Evolutionary conservation across 2,888 invertebrate species (phyloP), one percentile per base, ranked within the genome.

Genomic region (Oegoconia quadripuncta): DNA sequence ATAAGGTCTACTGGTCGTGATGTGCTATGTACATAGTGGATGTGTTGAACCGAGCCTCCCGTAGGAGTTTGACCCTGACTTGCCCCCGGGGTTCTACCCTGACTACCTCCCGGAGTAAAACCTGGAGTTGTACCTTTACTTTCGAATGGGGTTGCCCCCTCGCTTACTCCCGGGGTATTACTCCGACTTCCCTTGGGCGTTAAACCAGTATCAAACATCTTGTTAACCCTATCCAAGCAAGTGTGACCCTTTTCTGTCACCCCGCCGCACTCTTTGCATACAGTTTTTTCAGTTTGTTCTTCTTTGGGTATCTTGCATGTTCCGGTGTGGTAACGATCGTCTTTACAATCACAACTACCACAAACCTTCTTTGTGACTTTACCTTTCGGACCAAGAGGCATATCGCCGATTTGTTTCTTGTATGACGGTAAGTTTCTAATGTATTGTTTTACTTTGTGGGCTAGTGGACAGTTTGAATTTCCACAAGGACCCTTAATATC

Each of bases 401-500:
- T 55, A 14, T 59, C 61, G 27, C 55, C 59, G 33, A 76, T 69
- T 52, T 64, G 59, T 49, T 64, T 50, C 45, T 76, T 83, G 37
- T 87, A 87, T 4, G 63, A 55, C 1, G 81, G 76, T 29, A 86
- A 49, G 41, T 72, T 73, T 50, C 87, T 68, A 33, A 87, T 74
- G 41, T 86, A 87, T 7, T 54, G 68, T 52, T 58, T 80, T 1
- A 87, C 76, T 64, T 80, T 87, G 49, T 83, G 83, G 25, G 86
- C 84, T 45, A 87, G 56, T 25, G 70, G 55, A 52, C 87, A 87
- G 35, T 79, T 84, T 16, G 65, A 38, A 53, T 87, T 87, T 31
- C 87, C 87, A 56, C 87, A 87, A 1, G 87, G 86, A 3, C 87
- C 87, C 26, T 58, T 66, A 22, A 87, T 87, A 46, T 87, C 86